Conservation (phyloP, 2,113 vertebrate genomes). For the Hemicordylus capensis region DNA sequence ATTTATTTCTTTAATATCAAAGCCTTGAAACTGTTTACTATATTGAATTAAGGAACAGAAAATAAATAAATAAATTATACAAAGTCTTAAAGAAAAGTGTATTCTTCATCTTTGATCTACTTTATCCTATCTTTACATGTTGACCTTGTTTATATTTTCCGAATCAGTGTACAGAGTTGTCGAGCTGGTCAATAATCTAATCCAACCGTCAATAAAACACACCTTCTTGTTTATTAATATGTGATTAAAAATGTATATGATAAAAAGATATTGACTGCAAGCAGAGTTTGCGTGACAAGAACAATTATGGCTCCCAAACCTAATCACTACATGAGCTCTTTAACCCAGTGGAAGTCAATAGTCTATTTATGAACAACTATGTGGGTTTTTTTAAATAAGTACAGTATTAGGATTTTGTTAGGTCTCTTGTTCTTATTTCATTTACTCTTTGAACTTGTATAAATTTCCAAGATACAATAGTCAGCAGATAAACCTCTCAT, state of each 20-base stretch:
- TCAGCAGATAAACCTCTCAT: constrained; percentile 43
- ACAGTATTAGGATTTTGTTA: constrained; percentile 56
- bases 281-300: constrained; percentile 77
- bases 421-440: constrained; percentile 59
- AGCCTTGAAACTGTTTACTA: constrained; percentile 1
- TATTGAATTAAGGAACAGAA: background rate
- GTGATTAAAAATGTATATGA: constrained; percentile 88
- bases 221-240: constrained; percentile 86
- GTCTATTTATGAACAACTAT: constrained; percentile 73
- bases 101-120: constrained; percentile 51
- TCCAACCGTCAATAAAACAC: constrained; percentile 83
- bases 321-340: constrained; percentile 72
- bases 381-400: constrained; percentile 53
- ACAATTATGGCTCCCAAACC: constrained; percentile 75
- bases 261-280: constrained; percentile 82
- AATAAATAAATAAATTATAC: background rate
- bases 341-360: constrained; percentile 73
- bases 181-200: constrained; percentile 83
- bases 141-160: constrained; percentile 83
- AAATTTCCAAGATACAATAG: constrained; percentile 27
- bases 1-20: too few species aligned
- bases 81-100: constrained; percentile 8
- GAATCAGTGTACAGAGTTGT: constrained; percentile 68
- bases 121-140: constrained; percentile 68
- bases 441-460: constrained; percentile 34